Evolutionary conservation across 2,113 vertebrate species (phyloP).

Genomic region (Rhagologus leucostigma): DNA sequence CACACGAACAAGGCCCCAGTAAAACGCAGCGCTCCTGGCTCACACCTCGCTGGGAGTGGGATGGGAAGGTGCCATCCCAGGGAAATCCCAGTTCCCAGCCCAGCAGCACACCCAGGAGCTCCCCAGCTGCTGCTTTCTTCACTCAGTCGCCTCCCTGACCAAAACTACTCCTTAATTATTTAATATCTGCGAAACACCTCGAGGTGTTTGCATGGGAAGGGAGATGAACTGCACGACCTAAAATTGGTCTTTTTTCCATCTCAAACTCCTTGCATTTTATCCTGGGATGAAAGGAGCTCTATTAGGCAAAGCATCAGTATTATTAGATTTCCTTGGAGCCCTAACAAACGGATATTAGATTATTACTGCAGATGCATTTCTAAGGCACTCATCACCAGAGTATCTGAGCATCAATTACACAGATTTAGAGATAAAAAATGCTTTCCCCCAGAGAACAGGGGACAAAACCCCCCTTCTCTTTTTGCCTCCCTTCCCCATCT

Average conservation of each 20-base stretch:
- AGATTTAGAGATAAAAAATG: conserved; percentile 58
- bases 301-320: conserved; percentile 61
- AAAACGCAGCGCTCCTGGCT: background rate
- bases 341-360: conserved; percentile 69
- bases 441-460: conserved; percentile 16
- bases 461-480: conserved; percentile 13
- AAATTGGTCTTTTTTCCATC: conserved; percentile 52
- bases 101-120: background rate
- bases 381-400: conserved; percentile 59
- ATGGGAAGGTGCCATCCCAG: background rate
- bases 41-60: accelerated
- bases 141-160: background rate
- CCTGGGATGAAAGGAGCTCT: conserved; percentile 67
- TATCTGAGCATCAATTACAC: conserved; percentile 64
- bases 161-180: conserved; percentile 46
- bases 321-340: conserved; percentile 69
- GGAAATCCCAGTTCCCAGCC: background rate
- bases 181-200: conserved; percentile 39
- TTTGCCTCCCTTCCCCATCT: background rate
- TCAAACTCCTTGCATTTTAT: conserved; percentile 51
- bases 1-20: background rate
- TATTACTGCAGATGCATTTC: conserved; percentile 65
- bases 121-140: background rate
- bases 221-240: conserved; percentile 25
- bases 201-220: background rate